Percentiles rank a stretch among this genome's conserved stretches.
Evolutionary conservation across 2,888 invertebrate genomes (phyloP).

Genomic region (Meghimatium bilineatum): DNA sequence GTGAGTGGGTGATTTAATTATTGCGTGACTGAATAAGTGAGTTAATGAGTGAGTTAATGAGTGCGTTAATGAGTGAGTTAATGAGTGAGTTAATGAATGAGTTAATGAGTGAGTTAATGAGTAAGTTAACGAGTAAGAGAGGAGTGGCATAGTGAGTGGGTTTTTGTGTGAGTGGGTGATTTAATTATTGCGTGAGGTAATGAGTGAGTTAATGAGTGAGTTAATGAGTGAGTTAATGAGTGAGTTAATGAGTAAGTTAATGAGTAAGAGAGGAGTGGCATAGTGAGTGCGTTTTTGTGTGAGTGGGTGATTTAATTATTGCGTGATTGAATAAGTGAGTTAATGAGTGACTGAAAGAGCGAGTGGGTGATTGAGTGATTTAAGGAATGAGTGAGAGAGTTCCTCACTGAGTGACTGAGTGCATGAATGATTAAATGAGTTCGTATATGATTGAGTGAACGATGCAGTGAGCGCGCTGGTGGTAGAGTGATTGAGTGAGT

Average conservation of each 20-base stretch:
- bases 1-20: neutral
- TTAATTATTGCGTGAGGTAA: neutral
- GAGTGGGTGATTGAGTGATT: no score
- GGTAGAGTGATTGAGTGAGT: no score
- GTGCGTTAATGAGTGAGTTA: neutral
- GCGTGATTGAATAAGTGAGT: neutral
- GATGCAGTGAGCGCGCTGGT: no score
- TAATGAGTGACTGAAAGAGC: neutral
- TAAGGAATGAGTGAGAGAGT: neutral
- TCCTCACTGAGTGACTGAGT: no score
- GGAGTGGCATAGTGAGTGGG: no score
- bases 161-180: no score
- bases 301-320: neutral
- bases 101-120: no score
- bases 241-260: neutral
- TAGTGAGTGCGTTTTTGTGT: neutral
- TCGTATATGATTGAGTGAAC: no score
- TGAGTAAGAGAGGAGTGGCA: neutral
- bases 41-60: neutral
- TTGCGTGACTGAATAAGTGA: neutral
- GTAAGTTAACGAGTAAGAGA: no score
- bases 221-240: neutral
- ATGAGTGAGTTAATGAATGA: neutral
- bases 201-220: neutral
- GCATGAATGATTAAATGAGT: no score